Conservation (phyloP, 2,113 vertebrate species). For the Natator depressus region DNA sequence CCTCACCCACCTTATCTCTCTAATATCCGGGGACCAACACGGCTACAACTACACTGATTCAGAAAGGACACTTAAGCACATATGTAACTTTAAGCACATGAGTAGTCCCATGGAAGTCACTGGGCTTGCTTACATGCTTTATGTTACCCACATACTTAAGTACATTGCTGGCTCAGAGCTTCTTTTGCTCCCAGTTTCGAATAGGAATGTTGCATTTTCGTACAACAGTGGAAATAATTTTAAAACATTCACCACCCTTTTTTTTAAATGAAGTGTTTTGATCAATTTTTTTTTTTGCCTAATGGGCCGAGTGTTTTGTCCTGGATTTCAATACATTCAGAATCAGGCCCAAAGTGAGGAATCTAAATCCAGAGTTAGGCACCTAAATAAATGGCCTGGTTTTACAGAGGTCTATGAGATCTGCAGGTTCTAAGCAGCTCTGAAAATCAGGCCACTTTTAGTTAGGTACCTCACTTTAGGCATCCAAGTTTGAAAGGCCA, state of each 20-base stretch:
- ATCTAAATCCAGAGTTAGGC: not conserved
- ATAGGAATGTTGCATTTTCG: fast-evolving
- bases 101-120: not conserved
- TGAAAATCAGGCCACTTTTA: not conserved
- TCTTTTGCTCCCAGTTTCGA: not conserved
- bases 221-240: not conserved
- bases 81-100: not conserved
- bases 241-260: not conserved
- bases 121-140: not conserved
- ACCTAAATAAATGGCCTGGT: not conserved
- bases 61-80: not conserved
- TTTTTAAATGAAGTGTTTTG: not conserved
- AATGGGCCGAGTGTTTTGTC: not conserved
- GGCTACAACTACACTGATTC: not conserved
- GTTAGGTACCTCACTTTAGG: not conserved
- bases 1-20: not conserved
- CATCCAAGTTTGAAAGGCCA: not conserved
- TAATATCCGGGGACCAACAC: not conserved
- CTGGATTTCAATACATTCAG: not conserved
- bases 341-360: not conserved
- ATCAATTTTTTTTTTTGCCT: not conserved
- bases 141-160: not conserved
- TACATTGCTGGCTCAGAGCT: not conserved
- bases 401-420: not conserved
- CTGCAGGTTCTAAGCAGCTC: not conserved